Evolutionary conservation across 2,113 vertebrate species (phyloP).

Genomic region (Macaca nemestrina): DNA sequence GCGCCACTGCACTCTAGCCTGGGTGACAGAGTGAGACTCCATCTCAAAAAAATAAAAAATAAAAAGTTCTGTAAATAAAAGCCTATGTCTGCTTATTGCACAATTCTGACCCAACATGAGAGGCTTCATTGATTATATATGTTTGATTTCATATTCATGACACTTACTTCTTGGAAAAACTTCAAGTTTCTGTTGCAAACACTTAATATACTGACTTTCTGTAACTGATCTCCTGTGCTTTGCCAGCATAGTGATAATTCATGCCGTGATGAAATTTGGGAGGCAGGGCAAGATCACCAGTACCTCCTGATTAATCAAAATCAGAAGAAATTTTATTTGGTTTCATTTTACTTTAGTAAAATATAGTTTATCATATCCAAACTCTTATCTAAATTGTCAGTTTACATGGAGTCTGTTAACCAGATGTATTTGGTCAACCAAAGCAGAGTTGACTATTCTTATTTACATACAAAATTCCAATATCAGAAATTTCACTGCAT

Average conservation of each 20-base stretch:
- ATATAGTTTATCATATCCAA: not conserved
- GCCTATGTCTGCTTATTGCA: not conserved
- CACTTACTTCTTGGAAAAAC: constrained; percentile 25
- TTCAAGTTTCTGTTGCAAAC: not conserved
- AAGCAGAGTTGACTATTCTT: not conserved
- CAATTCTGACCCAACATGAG: constrained; percentile 34
- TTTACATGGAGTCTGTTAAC: not conserved
- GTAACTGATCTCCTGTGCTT: not conserved
- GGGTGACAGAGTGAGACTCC: no score
- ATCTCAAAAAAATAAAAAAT: not conserved
- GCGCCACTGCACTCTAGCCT: not conserved
- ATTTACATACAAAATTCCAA: not conserved
- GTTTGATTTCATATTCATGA: constrained; percentile 51
- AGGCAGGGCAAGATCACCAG: not conserved
- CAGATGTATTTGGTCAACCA: not conserved
- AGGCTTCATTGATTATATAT: constrained; percentile 22
- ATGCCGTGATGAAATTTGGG: not conserved
- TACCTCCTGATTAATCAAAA: not conserved
- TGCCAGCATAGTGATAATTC: not conserved
- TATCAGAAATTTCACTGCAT: constrained; percentile 1
- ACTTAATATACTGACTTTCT: constrained; percentile 30
- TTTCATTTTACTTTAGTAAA: constrained; percentile 17
- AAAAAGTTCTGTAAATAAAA: constrained; percentile 32
- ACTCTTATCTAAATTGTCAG: constrained; percentile 16
- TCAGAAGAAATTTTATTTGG: not conserved